phyloP scores from a whole-genome alignment of 2,888 invertebrate species.

The Diabrotica balteata region DNA sequence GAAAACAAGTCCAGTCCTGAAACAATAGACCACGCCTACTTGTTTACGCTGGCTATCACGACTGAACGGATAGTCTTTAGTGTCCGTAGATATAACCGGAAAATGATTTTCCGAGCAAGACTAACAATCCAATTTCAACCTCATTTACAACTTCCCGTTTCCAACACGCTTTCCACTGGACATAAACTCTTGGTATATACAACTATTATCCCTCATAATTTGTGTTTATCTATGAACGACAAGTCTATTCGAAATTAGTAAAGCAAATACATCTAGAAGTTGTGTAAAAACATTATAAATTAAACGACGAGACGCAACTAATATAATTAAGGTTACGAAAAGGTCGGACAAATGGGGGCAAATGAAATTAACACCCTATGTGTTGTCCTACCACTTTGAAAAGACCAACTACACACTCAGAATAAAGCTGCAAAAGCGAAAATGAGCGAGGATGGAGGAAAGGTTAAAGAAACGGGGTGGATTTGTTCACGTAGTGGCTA shows the following conservation, averaged over 20 bases:
- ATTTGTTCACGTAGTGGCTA: constrained; percentile 5
- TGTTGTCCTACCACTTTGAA: constrained; percentile 54
- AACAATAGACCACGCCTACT: too few relatives aligned
- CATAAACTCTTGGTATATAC: too few relatives aligned
- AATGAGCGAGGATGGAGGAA: constrained; percentile 5
- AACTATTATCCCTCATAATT: too few relatives aligned
- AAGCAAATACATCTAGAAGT: constrained; percentile 30
- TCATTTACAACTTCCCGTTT: too few relatives aligned
- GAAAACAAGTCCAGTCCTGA: too few relatives aligned
- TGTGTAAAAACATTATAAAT: constrained; percentile 40
- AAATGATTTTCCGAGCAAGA: too few relatives aligned
- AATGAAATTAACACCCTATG: constrained; percentile 61
- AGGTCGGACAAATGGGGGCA: constrained; percentile 56
- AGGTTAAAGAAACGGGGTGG: constrained; percentile 6
- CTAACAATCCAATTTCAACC: too few relatives aligned
- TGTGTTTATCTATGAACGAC: background rate
- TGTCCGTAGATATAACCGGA: too few relatives aligned
- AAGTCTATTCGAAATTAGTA: constrained; percentile 25
- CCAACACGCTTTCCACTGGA: too few relatives aligned
- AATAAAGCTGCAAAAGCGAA: constrained; percentile 17
- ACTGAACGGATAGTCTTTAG: too few relatives aligned
- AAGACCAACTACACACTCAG: constrained; percentile 34
- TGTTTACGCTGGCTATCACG: too few relatives aligned
- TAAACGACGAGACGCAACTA: constrained; percentile 46
- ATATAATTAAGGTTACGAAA: constrained; percentile 54